Percentiles rank a stretch among this genome's conserved stretches.
phyloP scores from a whole-genome alignment of 1,140 invertebrate genomes.

The Atta colombica region DNA sequence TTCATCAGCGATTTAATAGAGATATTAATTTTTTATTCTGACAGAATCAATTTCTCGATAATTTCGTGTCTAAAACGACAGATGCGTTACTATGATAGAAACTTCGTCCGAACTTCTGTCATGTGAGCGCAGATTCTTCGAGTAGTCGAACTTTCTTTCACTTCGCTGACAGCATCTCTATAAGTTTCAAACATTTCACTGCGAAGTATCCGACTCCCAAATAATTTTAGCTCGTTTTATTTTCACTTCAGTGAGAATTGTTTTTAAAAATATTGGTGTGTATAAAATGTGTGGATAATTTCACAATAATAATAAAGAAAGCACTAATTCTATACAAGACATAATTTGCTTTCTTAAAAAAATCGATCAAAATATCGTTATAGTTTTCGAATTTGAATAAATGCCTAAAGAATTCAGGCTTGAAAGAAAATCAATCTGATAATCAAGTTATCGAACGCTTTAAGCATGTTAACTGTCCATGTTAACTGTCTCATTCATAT shows the following conservation, averaged over 20 bases:
- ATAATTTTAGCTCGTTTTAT: not conserved
- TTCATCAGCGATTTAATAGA: conserved; percentile 7
- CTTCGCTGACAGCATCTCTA: not conserved
- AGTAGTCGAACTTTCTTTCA: conserved; percentile 23
- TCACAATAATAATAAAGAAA: not conserved
- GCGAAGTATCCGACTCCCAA: not conserved
- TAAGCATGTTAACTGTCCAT: too few relatives aligned
- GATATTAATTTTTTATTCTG: conserved; percentile 38
- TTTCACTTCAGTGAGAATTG: not conserved
- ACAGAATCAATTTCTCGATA: conserved; percentile 24
- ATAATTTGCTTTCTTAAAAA: not conserved
- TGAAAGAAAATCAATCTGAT: not conserved
- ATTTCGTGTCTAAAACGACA: not conserved
- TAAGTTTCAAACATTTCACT: conserved; percentile 10
- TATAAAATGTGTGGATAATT: not conserved
- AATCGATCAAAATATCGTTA: not conserved
- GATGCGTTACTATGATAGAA: not conserved
- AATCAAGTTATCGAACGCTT: not conserved
- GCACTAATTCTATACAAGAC: not conserved
- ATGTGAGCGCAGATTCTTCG: not conserved
- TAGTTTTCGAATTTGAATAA: not conserved
- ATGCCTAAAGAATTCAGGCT: not conserved
- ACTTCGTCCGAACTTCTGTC: not conserved
- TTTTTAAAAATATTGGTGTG: not conserved
- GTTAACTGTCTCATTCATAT: not conserved